These are phyloP conservation scores for Luffia ferchaultella DNA, from an alignment of 2,888 invertebrate genomes.

Conservation along the genomic window DNA sequence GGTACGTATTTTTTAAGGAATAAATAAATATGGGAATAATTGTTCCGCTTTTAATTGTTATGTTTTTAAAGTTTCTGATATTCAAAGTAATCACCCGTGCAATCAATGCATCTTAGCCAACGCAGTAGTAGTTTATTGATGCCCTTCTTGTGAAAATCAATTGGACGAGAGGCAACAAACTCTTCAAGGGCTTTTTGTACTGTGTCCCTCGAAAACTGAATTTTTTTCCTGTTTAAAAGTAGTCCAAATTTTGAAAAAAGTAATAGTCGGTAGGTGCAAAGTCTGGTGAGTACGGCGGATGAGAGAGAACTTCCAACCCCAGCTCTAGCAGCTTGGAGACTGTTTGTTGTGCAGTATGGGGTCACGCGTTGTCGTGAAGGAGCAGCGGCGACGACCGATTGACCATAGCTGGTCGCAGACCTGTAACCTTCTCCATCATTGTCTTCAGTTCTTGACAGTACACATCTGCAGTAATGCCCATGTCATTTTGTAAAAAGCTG, in stretches of 20 bases:
- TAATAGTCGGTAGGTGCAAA: background rate
- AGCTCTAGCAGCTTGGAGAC: slow-evolving; percentile 4
- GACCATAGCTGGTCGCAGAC: slow-evolving; percentile 12
- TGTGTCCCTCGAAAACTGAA: background rate
- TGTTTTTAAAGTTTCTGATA: background rate
- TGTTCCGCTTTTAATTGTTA: too few relatives aligned
- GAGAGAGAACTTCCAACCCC: slow-evolving; percentile 2
- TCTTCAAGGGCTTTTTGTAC: background rate
- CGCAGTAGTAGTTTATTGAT: background rate
- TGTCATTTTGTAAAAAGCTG: too few relatives aligned
- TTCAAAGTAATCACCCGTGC: background rate
- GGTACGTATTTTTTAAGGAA: too few relatives aligned
- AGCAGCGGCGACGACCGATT: slow-evolving; percentile 11
- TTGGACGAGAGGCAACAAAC: background rate
- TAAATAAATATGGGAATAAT: too few relatives aligned
- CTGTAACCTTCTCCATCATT: slow-evolving; percentile 15
- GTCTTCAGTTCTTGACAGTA: slow-evolving; percentile 13
- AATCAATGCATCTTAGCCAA: too few relatives aligned
- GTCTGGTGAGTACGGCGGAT: slow-evolving; percentile 5
- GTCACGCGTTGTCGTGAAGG: slow-evolving; percentile 8
- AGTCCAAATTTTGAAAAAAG: background rate
- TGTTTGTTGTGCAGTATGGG: slow-evolving; percentile 4
- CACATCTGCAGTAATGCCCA: slow-evolving; percentile 17
- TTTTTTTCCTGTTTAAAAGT: background rate
- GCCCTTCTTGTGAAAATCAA: background rate